Base-by-base conservation (phyloP, 2,888 invertebrate genomes). In the Phymatocera aterrima region DNA sequence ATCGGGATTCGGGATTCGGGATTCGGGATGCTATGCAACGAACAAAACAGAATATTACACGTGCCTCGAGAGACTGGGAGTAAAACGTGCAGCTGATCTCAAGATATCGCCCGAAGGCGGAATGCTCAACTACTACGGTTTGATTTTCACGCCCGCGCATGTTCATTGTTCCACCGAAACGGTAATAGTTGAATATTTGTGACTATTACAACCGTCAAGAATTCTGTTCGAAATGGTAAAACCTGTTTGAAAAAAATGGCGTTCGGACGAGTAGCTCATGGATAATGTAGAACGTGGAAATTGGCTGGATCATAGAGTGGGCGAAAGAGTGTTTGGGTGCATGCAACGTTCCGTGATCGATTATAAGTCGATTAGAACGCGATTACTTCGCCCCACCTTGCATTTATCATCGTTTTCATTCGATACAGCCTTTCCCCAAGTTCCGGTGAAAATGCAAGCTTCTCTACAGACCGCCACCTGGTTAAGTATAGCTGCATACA, bases 361-460 rank as follows among this genome's bases (percentile, higher is more conserved):
- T 85, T 83, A 83, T 82, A 84, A 86, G 85, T 85, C 86, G 83
- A 82, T 83, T 83, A 81, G 81, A 79, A 79, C 79, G 79, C 79
- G 82, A 83, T 83, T 83, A 80, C 82, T 81, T 75, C 68, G 79
- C 79, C 79, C 80, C 61, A 37, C 74, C 79, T 78, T 78, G 37
- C 81, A 79, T 82, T 80, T 74, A 81, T 80, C 80, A 82, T 82
- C 82, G 79, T 83, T 82, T 77, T 78, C 70, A 37, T 68, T 68
- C 74, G 65, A 70, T 74, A n/a, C n/a, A 79, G 65, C 80, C 79
- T 64, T 75, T 79, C 57, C 80, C 80, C 81, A 24, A 43, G 15
- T 68, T 43, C 43, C 48, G 51, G 51, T 51, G 31, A 31, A 72
- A 43, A 43, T 51, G 48, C 72, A 51, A 12, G 31, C 24, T 24